These are phyloP conservation scores for Sepioteuthis lessoniana DNA, from an alignment of 2,888 invertebrate species.

Conservation along the genomic window DNA sequence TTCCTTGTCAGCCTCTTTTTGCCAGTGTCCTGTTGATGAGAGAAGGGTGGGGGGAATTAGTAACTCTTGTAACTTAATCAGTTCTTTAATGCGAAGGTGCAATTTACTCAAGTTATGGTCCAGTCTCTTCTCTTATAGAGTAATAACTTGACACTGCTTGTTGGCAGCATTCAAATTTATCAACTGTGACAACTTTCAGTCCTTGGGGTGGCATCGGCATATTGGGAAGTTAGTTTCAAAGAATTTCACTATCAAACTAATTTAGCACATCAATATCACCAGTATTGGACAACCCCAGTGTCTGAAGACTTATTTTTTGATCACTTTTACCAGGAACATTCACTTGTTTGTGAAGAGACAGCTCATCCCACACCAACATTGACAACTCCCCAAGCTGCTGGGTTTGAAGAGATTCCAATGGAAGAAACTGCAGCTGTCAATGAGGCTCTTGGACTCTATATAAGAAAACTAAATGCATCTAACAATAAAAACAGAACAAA, in stretches of 20 bases:
- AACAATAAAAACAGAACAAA: too few species aligned
- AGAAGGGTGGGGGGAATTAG: not conserved
- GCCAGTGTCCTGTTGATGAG: not conserved
- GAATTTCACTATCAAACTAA: conserved; percentile 74
- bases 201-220: conserved; percentile 71
- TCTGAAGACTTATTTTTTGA: not conserved
- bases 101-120: not conserved
- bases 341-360: conserved; percentile 58
- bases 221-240: conserved; percentile 70
- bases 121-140: not conserved
- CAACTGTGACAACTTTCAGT: conserved; percentile 71
- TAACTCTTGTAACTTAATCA: not conserved
- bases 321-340: not conserved
- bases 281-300: conserved; percentile 52
- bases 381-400: conserved; percentile 49
- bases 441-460: conserved; percentile 56
- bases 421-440: conserved; percentile 49
- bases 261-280: conserved; percentile 70
- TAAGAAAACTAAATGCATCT: too few species aligned
- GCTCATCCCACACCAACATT: conserved; percentile 56
- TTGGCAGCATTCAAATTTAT: conserved; percentile 69
- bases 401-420: conserved; percentile 50
- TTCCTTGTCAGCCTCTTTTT: conserved; percentile 33
- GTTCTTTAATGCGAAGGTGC: not conserved
- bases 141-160: conserved; percentile 49